phyloP scores from a whole-genome alignment of 2,888 invertebrate genomes.

The Magallana nippona region DNA sequence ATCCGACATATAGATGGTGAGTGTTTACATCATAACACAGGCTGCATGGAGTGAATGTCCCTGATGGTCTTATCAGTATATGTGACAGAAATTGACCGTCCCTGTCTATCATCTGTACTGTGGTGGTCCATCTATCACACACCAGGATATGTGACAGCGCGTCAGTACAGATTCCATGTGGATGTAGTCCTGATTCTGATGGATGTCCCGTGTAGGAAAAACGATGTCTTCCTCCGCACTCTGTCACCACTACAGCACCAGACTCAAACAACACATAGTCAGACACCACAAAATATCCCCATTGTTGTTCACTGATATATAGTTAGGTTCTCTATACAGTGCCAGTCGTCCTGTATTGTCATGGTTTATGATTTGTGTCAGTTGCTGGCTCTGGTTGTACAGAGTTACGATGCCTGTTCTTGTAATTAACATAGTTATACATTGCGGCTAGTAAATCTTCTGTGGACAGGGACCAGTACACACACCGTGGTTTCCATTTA shows the following conservation, averaged over 20 bases:
- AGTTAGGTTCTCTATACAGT: not conserved
- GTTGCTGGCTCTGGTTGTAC: not conserved
- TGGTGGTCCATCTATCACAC: not conserved
- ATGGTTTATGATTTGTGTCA: not conserved
- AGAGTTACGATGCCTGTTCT: not conserved
- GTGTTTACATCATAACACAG: not conserved
- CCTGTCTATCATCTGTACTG: constrained; percentile 8
- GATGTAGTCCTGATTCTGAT: constrained; percentile 1
- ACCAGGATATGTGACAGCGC: constrained; percentile 20
- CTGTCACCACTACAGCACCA: constrained; percentile 4
- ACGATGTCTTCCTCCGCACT: not conserved
- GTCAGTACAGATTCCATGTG: constrained; percentile 15
- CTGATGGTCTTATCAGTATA: not conserved
- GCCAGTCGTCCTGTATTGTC: not conserved
- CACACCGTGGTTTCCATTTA: no score
- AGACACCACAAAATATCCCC: not conserved
- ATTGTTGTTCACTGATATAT: not conserved
- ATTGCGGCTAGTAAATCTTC: not conserved
- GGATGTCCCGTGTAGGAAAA: constrained; percentile 18
- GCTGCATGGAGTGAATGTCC: not conserved
- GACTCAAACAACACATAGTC: not conserved
- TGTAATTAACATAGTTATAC: not conserved
- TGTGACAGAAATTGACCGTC: not conserved
- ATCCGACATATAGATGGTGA: not conserved
- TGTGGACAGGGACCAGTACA: no score